Conservation (phyloP, 2,888 invertebrate genomes). For the Petrolisthes cinctipes region DNA sequence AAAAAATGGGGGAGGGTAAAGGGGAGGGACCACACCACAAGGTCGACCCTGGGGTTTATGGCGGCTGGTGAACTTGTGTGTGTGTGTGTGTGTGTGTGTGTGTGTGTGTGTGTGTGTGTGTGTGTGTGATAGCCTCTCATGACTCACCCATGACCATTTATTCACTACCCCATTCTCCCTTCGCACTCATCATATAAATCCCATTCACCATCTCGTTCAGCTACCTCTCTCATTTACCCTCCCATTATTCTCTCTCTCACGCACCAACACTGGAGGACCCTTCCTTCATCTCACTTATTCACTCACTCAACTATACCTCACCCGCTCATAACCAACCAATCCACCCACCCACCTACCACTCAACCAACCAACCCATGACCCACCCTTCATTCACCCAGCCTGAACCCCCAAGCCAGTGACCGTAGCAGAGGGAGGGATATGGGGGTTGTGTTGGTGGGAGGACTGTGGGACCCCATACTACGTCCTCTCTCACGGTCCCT, state of each 20-base stretch:
- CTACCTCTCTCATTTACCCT: not conserved
- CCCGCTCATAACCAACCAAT: not conserved
- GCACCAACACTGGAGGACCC: not conserved
- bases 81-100: constrained; percentile 36
- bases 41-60: no score
- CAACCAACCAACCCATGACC: not conserved
- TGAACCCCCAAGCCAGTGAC: not conserved
- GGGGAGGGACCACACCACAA: not conserved
- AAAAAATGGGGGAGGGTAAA: not conserved
- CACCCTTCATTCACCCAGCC: not conserved
- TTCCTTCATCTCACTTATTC: not conserved
- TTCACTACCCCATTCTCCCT: not conserved
- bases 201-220: not conserved
- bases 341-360: not conserved
- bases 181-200: not conserved
- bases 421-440: not conserved
- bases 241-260: not conserved
- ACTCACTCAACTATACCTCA: not conserved
- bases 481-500: no score
- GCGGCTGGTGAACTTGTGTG: constrained; percentile 7
- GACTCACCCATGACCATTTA: not conserved
- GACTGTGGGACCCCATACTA: not conserved
- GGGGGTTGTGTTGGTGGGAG: not conserved
- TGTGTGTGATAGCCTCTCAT: not conserved
- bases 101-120: constrained; percentile 33